A percentile compares a stretch with the other conserved stretches of the same genome.
These are phyloP conservation scores for Furnarius figulus DNA, from an alignment of 2,113 vertebrate species.

Conservation along the genomic window DNA sequence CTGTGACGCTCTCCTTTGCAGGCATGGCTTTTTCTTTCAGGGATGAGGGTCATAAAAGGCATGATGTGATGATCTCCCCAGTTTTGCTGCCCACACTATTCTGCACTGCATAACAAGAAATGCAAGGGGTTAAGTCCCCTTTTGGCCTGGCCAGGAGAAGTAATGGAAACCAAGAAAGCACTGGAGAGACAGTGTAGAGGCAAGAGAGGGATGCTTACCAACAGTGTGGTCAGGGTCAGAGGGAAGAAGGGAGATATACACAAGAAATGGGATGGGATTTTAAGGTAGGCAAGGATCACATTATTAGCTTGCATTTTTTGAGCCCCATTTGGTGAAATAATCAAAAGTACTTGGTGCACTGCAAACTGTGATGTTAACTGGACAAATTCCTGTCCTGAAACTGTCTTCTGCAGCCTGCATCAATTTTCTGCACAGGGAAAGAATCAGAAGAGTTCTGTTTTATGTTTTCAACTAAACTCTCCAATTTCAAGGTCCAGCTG, in stretches of 20 bases:
- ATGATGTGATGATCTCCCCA: neutral
- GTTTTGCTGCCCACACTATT: neutral
- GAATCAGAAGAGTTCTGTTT: neutral
- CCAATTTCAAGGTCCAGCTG: neutral
- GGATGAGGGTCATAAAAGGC: rapidly evolving
- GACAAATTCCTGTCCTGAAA: neutral
- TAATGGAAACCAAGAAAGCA: neutral
- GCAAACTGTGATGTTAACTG: neutral
- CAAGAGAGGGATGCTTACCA: neutral
- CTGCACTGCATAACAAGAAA: neutral
- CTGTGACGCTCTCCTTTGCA: neutral
- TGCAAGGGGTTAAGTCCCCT: neutral
- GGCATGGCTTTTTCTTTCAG: neutral
- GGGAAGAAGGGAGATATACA: neutral
- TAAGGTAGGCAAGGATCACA: neutral
- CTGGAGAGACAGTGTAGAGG: neutral
- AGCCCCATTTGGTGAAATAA: neutral
- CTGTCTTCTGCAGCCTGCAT: neutral
- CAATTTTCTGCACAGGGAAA: neutral
- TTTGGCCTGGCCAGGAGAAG: neutral
- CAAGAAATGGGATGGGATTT: neutral
- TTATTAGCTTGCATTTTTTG: neutral
- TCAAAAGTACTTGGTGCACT: neutral
- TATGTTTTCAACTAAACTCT: neutral
- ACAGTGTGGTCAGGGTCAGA: neutral